Conservation (phyloP, 2,888 invertebrate genomes). For the Sipha maydis region DNA sequence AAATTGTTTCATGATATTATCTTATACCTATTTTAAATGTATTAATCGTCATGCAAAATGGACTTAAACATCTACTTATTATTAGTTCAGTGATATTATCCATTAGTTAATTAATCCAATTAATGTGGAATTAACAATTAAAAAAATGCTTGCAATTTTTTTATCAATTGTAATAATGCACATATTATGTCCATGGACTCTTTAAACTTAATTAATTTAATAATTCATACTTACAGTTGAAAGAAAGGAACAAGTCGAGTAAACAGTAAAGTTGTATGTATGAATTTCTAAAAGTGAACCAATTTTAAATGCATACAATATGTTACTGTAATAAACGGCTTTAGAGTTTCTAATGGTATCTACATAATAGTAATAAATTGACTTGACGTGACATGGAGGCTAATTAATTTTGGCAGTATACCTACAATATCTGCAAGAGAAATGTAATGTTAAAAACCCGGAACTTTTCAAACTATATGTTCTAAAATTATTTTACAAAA, state of each 20-base stretch:
- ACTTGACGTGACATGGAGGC: slow-evolving; percentile 37
- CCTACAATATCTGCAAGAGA: slow-evolving; percentile 7
- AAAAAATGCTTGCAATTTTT: background rate
- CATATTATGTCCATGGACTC: background rate
- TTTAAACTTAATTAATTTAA: background rate
- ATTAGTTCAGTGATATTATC: background rate
- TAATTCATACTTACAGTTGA: background rate
- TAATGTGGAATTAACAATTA: background rate
- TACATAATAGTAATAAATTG: slow-evolving; percentile 44
- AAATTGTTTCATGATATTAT: too few species aligned
- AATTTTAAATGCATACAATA: slow-evolving; percentile 21
- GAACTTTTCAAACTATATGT: slow-evolving; percentile 23
- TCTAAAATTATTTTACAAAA: slow-evolving; percentile 39
- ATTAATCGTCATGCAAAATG: too few species aligned
- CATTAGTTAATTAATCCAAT: background rate
- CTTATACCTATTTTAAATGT: too few species aligned
- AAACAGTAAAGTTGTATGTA: background rate
- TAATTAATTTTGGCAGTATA: slow-evolving; percentile 49
- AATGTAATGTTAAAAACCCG: slow-evolving; percentile 32
- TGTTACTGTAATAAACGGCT: slow-evolving; percentile 41
- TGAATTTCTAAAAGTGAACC: slow-evolving; percentile 24
- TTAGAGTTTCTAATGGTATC: slow-evolving; percentile 14
- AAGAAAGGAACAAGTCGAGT: background rate
- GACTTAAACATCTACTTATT: too few species aligned
- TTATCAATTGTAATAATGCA: background rate